Base-by-base conservation (phyloP, 1,140 invertebrate species). In the Venustaconcha ellipsiformis region DNA sequence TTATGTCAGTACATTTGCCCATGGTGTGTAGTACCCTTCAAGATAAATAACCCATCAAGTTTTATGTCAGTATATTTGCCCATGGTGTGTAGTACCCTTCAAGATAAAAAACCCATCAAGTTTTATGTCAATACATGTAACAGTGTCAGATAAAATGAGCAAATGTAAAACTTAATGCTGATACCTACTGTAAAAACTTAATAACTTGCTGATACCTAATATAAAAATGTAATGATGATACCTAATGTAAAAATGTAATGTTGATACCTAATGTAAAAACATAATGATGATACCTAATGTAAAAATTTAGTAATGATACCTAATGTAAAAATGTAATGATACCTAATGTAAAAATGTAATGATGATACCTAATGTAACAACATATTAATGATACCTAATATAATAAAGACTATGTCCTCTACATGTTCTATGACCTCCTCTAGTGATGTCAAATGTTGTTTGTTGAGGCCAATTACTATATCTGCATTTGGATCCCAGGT, bases 341-440 rank as follows among this genome's bases (percentile, higher is more conserved):
- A 23, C 0, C 23, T 23, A 23, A 23, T 23, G 23, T 23, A 23
- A 23, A 23, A 23, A 23, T 1, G 1, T 23, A 23, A 23, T 23
- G 23, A 23, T 23, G 23, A 23, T 23, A 23, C 23, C 23, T 23
- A 23, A 23, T 23, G 23, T 23, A 23, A 23, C 23, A 23, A 23
- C 23, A 1, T 23, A 23, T 0, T 23, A 1, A 23, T 23, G 23
- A 80, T 80, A 88, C 86, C 81, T 11, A 88, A 71, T 55, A 87
- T 82, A 59, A 82, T 82, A 69, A 88, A 86, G 20, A 87, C 81
- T 14, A 88, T 74, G 59, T 85, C 82, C 63, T 84, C 76, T n/a
- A 87, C 67, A 72, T 86, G 79, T 62, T 87, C 83, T 74, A 83
- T 76, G 5, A 87, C 78, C 73, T 84, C 84, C 26, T 84, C 78